A percentile compares a stretch with the other conserved stretches of the same genome.
These are phyloP conservation scores for Odontocerum albicorne DNA, from an alignment of 2,888 invertebrate species.

Conservation along the genomic window DNA sequence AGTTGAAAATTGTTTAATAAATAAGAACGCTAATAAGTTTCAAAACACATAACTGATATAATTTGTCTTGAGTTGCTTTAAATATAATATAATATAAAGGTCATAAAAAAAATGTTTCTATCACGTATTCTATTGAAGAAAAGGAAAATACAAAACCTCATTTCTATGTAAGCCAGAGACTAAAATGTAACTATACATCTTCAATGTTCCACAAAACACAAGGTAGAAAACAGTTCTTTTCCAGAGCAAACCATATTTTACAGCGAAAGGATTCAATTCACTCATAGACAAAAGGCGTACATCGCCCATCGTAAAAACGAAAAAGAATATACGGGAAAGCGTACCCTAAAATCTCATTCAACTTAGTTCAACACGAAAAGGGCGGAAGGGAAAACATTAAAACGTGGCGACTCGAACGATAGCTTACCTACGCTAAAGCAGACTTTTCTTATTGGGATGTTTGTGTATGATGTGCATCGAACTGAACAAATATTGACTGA, in stretches of 20 bases:
- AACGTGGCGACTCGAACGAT: conserved; percentile 5
- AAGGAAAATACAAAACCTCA: too few species aligned
- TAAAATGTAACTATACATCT: too few species aligned
- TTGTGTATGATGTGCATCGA: not conserved
- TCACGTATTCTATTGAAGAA: too few species aligned
- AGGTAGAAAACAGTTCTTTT: too few species aligned
- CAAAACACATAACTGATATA: too few species aligned
- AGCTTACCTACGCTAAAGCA: not conserved
- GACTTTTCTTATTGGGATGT: not conserved
- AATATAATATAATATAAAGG: too few species aligned
- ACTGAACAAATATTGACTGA: not conserved
- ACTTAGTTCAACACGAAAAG: conserved; percentile 22
- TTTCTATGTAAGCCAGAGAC: too few species aligned
- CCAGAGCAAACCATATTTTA: conserved; percentile 6
- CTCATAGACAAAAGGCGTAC: conserved; percentile 20
- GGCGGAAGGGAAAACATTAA: conserved; percentile 18
- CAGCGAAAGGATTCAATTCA: conserved; percentile 4
- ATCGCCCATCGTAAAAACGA: conserved; percentile 13
- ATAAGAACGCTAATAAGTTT: too few species aligned
- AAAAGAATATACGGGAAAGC: conserved; percentile 13
- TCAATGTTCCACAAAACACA: too few species aligned
- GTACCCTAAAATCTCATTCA: conserved; percentile 10
- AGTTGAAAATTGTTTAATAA: too few species aligned
- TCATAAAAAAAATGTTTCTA: too few species aligned
- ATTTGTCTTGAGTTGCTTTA: too few species aligned